A percentile compares a stretch with the other conserved stretches of the same genome.
Conservation (phyloP, 2,113 vertebrate genomes). For the Ophthalmolycus amberensis region DNA sequence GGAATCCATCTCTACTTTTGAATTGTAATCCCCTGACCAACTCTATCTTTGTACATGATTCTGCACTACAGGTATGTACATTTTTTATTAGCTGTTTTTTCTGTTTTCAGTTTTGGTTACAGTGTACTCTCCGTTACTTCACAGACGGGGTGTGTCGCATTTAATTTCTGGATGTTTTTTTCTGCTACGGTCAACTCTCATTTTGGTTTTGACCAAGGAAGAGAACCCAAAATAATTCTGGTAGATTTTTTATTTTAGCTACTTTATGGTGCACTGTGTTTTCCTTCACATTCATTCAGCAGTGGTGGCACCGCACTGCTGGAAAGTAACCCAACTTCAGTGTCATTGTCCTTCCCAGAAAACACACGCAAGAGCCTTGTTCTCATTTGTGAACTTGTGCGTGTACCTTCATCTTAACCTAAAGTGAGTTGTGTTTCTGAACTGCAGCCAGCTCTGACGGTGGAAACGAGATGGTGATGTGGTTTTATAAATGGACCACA, state of each 20-base stretch:
- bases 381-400: neutral
- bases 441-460: conserved; percentile 20
- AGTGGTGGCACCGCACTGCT: neutral
- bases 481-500: conserved; percentile 42
- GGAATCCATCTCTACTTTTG: conserved; percentile 20
- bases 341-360: conserved; percentile 4
- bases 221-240: conserved; percentile 45
- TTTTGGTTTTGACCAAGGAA: conserved; percentile 65
- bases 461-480: conserved; percentile 41
- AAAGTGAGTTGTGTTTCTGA: conserved; percentile 20
- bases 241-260: conserved; percentile 44
- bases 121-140: conserved; percentile 29
- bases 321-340: neutral
- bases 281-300: conserved; percentile 23
- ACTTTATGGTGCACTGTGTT: conserved; percentile 20
- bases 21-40: neutral
- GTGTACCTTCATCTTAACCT: conserved; percentile 23
- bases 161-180: conserved; percentile 36
- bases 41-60: neutral
- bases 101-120: conserved; percentile 36
- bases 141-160: conserved; percentile 50
- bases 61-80: conserved; percentile 12
- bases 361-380: neutral
- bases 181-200: conserved; percentile 49
- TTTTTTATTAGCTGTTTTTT: conserved; percentile 14